Base-by-base conservation (phyloP, 2,113 vertebrate genomes). In the Danionella cerebrum region DNA sequence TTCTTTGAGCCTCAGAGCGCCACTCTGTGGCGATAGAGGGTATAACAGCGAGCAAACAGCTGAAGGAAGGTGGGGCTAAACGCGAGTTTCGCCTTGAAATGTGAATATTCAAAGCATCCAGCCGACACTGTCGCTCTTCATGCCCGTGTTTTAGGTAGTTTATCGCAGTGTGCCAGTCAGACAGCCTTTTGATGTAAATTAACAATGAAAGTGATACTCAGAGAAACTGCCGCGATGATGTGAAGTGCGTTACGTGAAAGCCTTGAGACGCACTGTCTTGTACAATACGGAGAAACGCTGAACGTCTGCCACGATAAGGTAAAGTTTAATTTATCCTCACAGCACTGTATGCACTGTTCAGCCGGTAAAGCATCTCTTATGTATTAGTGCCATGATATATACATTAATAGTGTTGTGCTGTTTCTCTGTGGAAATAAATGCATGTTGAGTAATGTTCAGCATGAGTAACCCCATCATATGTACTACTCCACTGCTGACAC, bases 41-140 rank as follows among this genome's bases (percentile, higher is more conserved):
- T 1, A 5, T 6, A 22, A 16, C 1, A 41, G 39, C 10, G 4
- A n/a, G 33, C 13, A 33, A 33, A 19, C 59, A 6, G 18, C 19
- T 14, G 71, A 73, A 66, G 75, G 71, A 73, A 66, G 75, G 75
- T 70, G 71, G 63, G 67, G 71, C 60, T 16, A 67, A 38, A 39
- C 16, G 67, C 24, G 62, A 19, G 67, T 63, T 47, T 70, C 63
- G 45, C n/a, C n/a, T n/a, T n/a, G n/a, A n/a, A n/a, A n/a, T 24
- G 41, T 64, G 62, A 63, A 65, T 70, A 76, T 64, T 70, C 67
- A 71, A 73, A 73, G 71, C 50, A 31, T 31, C 48, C 39, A 58
- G 71, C 27, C 50, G 44, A 6, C 4, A 41, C 12, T 66, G 57
- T 13, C 6, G 51, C 44, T 38, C 65, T 58, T 16, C 62, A 45